Evolutionary conservation across 2,888 invertebrate species (phyloP).

Genomic region (Trachelus stipa): DNA sequence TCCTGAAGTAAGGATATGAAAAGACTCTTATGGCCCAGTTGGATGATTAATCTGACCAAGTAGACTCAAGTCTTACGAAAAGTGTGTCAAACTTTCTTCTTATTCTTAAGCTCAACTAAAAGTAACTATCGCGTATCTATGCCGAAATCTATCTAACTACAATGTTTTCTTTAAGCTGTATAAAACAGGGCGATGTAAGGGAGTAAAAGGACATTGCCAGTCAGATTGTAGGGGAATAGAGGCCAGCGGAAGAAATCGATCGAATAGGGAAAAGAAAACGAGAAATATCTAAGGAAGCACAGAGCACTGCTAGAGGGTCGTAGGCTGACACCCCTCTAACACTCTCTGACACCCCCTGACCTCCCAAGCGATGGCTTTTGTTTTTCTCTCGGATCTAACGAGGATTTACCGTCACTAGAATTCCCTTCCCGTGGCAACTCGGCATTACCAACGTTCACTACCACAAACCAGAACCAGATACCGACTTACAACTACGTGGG

Average conservation of each 20-base stretch:
- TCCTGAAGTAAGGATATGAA: background rate
- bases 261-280: conserved; percentile 9
- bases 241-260: background rate
- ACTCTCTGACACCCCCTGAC: conserved; percentile 10
- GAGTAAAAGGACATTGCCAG: too few relatives aligned
- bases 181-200: background rate
- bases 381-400: conserved; percentile 42
- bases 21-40: background rate
- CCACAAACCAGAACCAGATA: background rate
- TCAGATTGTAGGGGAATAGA: too few relatives aligned
- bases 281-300: conserved; percentile 17
- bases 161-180: background rate
- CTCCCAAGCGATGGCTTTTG: conserved; percentile 24
- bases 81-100: background rate
- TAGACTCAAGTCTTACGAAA: background rate
- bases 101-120: background rate
- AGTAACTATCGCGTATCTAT: background rate
- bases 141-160: background rate
- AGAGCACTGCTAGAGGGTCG: background rate
- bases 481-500: background rate
- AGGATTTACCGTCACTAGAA: conserved; percentile 38
- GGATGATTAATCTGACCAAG: background rate
- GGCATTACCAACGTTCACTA: background rate
- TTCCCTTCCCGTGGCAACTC: background rate
- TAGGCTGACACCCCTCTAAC: background rate